phyloP scores from a whole-genome alignment of 2,797 vertebrate genomes.

The Momotus momota region DNA sequence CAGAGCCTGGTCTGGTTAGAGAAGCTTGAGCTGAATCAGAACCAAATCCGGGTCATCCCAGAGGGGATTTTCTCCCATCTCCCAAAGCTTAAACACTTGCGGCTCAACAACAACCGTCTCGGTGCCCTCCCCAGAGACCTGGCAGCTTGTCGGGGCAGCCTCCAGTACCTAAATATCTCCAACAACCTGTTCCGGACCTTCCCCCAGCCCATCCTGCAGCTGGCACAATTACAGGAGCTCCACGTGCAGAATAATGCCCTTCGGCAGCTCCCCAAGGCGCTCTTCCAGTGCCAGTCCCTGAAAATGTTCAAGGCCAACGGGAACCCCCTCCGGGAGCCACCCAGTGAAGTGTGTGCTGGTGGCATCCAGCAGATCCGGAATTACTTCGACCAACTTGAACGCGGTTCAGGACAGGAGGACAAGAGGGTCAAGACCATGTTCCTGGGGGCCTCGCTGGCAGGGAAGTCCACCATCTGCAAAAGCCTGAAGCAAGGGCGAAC shows the following conservation, averaged over 20 bases:
- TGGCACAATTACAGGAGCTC: slow-evolving; percentile 72
- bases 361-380: slow-evolving; percentile 78
- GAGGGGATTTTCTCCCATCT: slow-evolving; percentile 76
- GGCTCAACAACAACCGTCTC: slow-evolving; percentile 78
- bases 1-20: slow-evolving; percentile 67
- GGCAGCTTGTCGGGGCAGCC: slow-evolving; percentile 61
- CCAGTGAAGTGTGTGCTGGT: slow-evolving; percentile 79
- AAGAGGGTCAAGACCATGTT: slow-evolving; percentile 83
- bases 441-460: slow-evolving; percentile 80
- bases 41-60: slow-evolving; percentile 74
- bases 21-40: slow-evolving; percentile 82
- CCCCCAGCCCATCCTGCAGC: slow-evolving; percentile 65
- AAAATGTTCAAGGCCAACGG: slow-evolving; percentile 70
- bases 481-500: slow-evolving; percentile 70
- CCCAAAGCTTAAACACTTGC: slow-evolving; percentile 72
- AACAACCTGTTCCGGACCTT: slow-evolving; percentile 76
- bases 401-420: slow-evolving; percentile 28
- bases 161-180: slow-evolving; percentile 80
- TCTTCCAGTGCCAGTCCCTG: slow-evolving; percentile 72
- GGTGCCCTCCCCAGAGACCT: slow-evolving; percentile 76
- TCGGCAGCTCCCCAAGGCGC: slow-evolving; percentile 68
- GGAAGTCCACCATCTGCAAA: slow-evolving; percentile 83
- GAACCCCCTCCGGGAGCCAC: slow-evolving; percentile 78
- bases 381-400: slow-evolving; percentile 79
- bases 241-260: slow-evolving; percentile 79